These are phyloP conservation scores for Rhodeus uyekii DNA, from an alignment of 2,797 vertebrate genomes.

Conservation along the genomic window DNA sequence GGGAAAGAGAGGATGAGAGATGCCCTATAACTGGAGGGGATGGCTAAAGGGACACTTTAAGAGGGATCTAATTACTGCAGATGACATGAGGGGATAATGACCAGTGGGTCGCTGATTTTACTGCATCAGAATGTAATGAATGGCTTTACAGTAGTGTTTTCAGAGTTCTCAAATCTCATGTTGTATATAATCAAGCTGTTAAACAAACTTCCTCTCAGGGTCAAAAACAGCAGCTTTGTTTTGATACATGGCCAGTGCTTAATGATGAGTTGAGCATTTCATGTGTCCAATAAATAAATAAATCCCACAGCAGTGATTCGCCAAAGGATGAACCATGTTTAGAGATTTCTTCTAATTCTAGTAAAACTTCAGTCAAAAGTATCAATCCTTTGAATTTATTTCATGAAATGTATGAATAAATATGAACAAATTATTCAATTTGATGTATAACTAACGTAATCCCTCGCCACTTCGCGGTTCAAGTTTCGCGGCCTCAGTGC, in stretches of 20 bases:
- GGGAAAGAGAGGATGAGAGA: slow-evolving; percentile 34
- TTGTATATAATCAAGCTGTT: slow-evolving; percentile 30
- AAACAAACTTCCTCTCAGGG: slow-evolving; percentile 36
- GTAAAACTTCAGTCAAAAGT: background rate
- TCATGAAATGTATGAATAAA: background rate
- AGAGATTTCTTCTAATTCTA: background rate
- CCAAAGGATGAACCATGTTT: background rate
- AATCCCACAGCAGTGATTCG: background rate
- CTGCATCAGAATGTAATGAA: slow-evolving; percentile 30
- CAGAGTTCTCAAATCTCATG: background rate
- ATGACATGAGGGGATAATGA: slow-evolving; percentile 41
- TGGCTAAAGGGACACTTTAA: slow-evolving; percentile 21
- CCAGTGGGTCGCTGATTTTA: slow-evolving; percentile 23
- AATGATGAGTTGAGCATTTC: slow-evolving; percentile 21
- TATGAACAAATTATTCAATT: background rate
- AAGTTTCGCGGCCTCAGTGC: too few relatives aligned
- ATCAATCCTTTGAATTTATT: background rate
- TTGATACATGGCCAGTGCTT: slow-evolving; percentile 5
- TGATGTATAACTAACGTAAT: too few relatives aligned
- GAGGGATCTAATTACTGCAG: slow-evolving; percentile 45
- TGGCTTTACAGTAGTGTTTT: slow-evolving; percentile 23
- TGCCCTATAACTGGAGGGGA: background rate
- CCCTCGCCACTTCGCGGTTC: too few relatives aligned
- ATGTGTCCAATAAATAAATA: background rate
- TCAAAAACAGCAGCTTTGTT: slow-evolving; percentile 28